Evolutionary conservation across 2,888 invertebrate species (phyloP), one percentile per base, ranked within the genome.

Genomic region (Nymphalis polychloros): DNA sequence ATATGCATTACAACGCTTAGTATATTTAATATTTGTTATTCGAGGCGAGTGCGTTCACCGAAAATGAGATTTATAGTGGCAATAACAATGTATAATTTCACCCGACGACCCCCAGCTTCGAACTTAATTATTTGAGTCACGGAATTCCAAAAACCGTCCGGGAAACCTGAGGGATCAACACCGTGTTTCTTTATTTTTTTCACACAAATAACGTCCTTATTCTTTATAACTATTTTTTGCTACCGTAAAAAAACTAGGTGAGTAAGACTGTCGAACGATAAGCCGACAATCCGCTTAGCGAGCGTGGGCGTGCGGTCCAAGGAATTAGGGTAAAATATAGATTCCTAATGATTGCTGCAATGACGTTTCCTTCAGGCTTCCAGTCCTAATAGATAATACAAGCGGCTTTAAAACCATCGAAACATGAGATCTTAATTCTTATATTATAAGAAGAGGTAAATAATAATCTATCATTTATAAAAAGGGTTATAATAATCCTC

Each of bases 121-220:
- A 81, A 86, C 87, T 89, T 92, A 90, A 91, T 92, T 92, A 92
- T 92, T 90, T 89, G 87, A 89, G 91, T 92, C 91, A 92, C 91
- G 92, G 86, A 90, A 90, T 89, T 86, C 89, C 83, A 88, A 88
- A 88, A 85, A 86, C 85, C 83, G 83, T 82, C 78, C 84, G 83
- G 81, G 89, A 88, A 89, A 87, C 89, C 85, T 82, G 74, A 78
- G 86, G 89, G 89, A 89, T 89, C 87, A 84, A 72, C 81, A 83
- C 86, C 84, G 89, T 89, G 87, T 89, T 87, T 82, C 41, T 41
- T 13, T 41, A 41, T 41, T 82, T 88, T 88, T 84, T 77, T 85
- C 79, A 75, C 81, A 76, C 75, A 79, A 81, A 84, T 82, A 84
- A 75, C 79, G 79, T 78, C 78, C 80, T 82, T 86, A 83, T 83